phyloP scores from a whole-genome alignment of 2,113 vertebrate genomes.

The Erythrocercus mccallii region DNA sequence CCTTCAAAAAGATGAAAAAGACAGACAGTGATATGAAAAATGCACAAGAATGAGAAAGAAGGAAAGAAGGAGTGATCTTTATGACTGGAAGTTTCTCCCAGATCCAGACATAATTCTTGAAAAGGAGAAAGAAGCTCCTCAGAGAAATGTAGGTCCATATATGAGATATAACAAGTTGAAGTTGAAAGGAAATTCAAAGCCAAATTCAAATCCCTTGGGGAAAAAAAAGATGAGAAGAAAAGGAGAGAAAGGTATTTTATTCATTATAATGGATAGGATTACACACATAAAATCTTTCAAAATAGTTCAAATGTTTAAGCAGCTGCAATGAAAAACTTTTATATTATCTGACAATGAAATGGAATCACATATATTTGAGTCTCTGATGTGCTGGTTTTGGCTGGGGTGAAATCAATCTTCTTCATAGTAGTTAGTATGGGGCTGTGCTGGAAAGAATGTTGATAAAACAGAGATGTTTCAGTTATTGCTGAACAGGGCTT shows the following conservation, averaged over 20 bases:
- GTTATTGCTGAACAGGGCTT: not conserved
- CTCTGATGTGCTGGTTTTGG: not conserved
- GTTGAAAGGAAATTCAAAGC: not conserved
- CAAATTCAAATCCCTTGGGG: not conserved
- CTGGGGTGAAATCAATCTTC: not conserved
- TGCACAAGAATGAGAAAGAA: not conserved
- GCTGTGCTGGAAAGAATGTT: not conserved
- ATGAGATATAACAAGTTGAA: not conserved
- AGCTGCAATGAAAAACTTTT: not conserved
- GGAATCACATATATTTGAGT: not conserved
- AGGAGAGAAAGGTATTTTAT: not conserved
- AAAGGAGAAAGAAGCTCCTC: not conserved
- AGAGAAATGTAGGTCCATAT: not conserved
- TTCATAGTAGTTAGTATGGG: not conserved
- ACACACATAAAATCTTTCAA: not conserved
- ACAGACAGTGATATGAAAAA: not conserved
- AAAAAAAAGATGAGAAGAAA: not conserved
- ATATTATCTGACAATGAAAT: not conserved
- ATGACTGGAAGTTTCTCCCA: not conserved
- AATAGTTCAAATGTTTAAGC: not conserved
- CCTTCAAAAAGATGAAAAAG: not conserved
- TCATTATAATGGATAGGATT: not conserved
- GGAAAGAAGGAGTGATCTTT: not conserved
- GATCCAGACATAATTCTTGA: not conserved
- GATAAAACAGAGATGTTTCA: not conserved